Evolutionary conservation across 2,113 vertebrate genomes (phyloP).

Genomic region (Galbula dea): DNA sequence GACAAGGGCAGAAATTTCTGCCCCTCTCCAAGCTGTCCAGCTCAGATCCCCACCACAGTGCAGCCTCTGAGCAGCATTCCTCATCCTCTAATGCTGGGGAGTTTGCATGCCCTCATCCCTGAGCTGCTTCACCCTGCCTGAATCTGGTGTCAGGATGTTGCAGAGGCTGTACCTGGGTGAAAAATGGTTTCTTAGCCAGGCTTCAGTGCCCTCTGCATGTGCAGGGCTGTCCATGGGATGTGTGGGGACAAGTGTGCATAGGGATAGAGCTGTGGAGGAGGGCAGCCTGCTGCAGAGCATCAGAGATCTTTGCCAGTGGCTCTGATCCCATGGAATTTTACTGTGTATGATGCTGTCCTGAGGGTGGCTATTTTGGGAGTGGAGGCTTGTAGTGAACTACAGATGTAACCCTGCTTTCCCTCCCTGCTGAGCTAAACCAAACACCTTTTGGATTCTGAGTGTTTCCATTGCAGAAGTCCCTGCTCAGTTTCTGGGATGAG

Average conservation of each 20-base stretch:
- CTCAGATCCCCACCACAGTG: accelerated
- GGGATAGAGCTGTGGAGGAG: background rate
- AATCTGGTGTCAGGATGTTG: accelerated
- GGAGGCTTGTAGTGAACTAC: background rate
- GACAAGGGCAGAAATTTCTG: background rate
- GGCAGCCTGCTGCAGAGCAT: background rate
- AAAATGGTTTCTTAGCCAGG: background rate
- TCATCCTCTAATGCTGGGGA: accelerated
- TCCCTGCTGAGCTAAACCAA: background rate
- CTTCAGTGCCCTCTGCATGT: accelerated
- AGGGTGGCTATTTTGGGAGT: background rate
- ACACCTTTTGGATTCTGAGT: background rate
- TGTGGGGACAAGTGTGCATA: accelerated
- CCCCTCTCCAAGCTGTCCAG: background rate
- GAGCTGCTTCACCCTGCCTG: background rate
- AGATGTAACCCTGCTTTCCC: background rate
- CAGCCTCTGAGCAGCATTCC: background rate
- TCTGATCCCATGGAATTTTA: background rate
- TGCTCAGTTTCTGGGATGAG: accelerated
- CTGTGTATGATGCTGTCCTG: accelerated
- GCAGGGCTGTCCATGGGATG: accelerated
- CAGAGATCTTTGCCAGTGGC: background rate
- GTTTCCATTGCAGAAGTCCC: background rate
- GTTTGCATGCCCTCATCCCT: background rate
- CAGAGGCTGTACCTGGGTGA: accelerated